Conservation (phyloP, 2,797 vertebrate genomes). For the Pterois miles region DNA sequence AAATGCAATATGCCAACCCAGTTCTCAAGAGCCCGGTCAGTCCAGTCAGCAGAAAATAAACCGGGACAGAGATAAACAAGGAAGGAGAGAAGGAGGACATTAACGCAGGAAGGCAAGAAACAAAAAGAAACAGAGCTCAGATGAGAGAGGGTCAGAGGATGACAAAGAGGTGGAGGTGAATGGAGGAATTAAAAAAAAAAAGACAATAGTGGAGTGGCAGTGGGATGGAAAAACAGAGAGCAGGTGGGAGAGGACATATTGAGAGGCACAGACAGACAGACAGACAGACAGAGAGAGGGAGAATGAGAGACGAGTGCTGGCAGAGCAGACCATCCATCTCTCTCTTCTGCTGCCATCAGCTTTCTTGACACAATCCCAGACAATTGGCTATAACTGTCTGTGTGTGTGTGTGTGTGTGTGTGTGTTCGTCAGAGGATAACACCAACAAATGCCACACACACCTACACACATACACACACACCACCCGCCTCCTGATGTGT, state of each 20-base stretch:
- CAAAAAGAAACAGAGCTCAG: neutral
- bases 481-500: constrained; percentile 61
- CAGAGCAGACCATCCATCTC: constrained; percentile 61
- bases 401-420: constrained; percentile 58
- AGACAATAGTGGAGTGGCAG: constrained; percentile 16
- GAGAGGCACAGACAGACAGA: constrained; percentile 26
- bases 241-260: constrained; percentile 51
- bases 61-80: constrained; percentile 11
- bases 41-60: constrained; percentile 60
- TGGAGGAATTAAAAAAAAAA: constrained; percentile 15
- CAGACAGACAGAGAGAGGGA: constrained; percentile 31
- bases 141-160: constrained; percentile 5
- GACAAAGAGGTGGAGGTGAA: constrained; percentile 2
- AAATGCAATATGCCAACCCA: constrained; percentile 33
- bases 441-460: constrained; percentile 44
- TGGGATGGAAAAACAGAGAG: constrained; percentile 25
- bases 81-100: constrained; percentile 1
- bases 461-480: constrained; percentile 17
- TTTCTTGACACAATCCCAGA: constrained; percentile 69
- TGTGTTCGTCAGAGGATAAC: constrained; percentile 65
- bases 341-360: constrained; percentile 66
- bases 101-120: neutral
- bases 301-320: constrained; percentile 58
- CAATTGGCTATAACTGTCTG: constrained; percentile 58
- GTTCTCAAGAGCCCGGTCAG: constrained; percentile 36